Evolutionary conservation across 1,140 invertebrate genomes (phyloP), one percentile per base, ranked within the genome.

Genomic region (Ctenoplectra terminalis): DNA sequence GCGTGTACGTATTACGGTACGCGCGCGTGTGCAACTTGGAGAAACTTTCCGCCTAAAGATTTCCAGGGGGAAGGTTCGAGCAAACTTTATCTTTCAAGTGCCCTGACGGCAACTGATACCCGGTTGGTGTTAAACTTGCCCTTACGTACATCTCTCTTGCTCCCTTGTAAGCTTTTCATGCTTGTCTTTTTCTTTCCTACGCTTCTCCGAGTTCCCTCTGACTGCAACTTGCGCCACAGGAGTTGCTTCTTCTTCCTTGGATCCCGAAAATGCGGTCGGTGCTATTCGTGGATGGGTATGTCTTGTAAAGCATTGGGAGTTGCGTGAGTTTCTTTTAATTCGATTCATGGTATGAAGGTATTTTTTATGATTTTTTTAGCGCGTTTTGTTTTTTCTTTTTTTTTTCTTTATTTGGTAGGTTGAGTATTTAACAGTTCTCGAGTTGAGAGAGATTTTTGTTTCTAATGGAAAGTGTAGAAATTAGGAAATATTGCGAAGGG

Each of bases 71-170:
- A 87, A 69, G 73, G 48, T 58, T 82, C 48, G 77, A 50, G 77
- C 63, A 74, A 87, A 87, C 85, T 87, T 87, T 87, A 84, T 87
- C 70, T 77, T 60, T 60, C 73, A 26, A 81, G 60, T 69, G 69
- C 20, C 48, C 70, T 26, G n/a, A 13, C 17, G 48, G 58, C 67
- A 74, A 81, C 69, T 56, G 79, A 69, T 52, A 52, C 72, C 54
- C 48, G 48, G 40, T 17, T 63, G 73, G 15, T 37, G 63, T 74
- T 82, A 77, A 86, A 80, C 58, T 56, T n/a, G 11, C 9, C 20
- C 40, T 11, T 6, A 11, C 13, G 15, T 13, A 20, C 2, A 4
- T 34, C 26, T 56, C 26, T 26, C 15, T 31, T 13, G 13, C n/a
- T 17, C 23, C 23, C 17, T 34, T 23, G 8, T 61, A 31, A 31